Base-by-base conservation (phyloP, 2,797 vertebrate genomes). In the Odontamblyopus lacepedii region DNA sequence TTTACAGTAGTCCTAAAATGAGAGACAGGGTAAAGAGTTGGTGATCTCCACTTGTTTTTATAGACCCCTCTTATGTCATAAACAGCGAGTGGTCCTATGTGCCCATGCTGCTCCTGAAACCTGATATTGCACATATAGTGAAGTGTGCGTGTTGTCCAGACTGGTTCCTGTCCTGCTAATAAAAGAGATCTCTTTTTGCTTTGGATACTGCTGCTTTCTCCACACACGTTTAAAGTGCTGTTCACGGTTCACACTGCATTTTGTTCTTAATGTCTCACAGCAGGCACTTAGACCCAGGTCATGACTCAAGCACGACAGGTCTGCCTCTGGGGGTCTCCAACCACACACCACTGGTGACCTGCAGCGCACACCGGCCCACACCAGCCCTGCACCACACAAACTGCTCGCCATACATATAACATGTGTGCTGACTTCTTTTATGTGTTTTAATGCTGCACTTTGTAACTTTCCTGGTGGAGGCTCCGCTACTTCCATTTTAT, bases 171-270 rank as follows among this genome's bases (percentile, higher is more conserved):
- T 90, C 85, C 77, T 88, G 87, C 89, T 89, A 92, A 91, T 92
- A 92, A 93, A 94, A 93, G 82, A 90, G 79, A 90, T 91, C 87
- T 90, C 88, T 82, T 87, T 94, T 90, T 91, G 85, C 88, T 91
- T 80, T 86, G 89, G 88, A 88, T 89, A 88, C 87, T 89, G 91
- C 91, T 91, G 91, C 91, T 91, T 87, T 91, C 84, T 88, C 78
- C 74, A 84, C 89, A 88, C 80, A 79, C 82, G 85, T 92, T 91
- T 93, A 90, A 93, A 90, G 85, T 87, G 90, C 87, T 87, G 90
- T 94, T 94, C 90, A 94, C 83, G 87, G 91, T 92, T 94, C 92
- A 93, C 91, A 92, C 90, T 69, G 81, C 80, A 91, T 93, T 94
- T 92, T 82, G 86, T 82, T 83, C 88, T 86, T 93, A 93, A 94